Base-by-base conservation (phyloP, 1,140 invertebrate genomes). In the Euura saliciscinereae region DNA sequence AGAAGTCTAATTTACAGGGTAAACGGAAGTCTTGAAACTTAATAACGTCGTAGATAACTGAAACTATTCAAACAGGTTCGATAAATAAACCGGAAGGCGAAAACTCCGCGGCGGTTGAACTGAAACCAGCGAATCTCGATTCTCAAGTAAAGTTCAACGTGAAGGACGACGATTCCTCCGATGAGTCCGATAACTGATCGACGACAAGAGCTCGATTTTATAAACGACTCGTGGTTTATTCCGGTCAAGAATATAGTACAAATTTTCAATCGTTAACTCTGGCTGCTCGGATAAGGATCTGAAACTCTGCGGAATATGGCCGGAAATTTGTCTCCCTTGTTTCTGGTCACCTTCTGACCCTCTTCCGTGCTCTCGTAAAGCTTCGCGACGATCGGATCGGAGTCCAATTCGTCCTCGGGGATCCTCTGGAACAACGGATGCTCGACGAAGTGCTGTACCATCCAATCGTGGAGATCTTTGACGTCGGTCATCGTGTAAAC, bases 401-500 rank as follows among this genome's bases (percentile, higher is more conserved):
- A 77, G 77, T 90, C 89, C 96, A 95, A 85, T 84, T 98, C 92
- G 44, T 93, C 90, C 43, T 94, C 90, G 11, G 84, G 69, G 65
- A 99, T 84, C 79, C 91, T 88, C 86, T 94, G 85, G 90, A 99
- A 99, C 28, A 99, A 87, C 45, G 96, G 96, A 91, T 99, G 98
- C 74, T 95, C 91, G 66, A 89, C 89, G 85, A 99, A 95, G 91
- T 99, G 98, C 74, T 91, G 85, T 1, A 96, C 93, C 92, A 99
- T 99, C 99, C 99, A 99, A 28, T 98, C 93, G 87, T 99, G 94
- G 68, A 99, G 90, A 85, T 99, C 98, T 88, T 97, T 92, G 0
- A 99, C 99, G 91, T 99, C 99, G 13, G 98, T 99, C 71, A 99
- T 93, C 65, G 98, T 99, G 83, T 99, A 99, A 7, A 99, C 92